These are phyloP conservation scores for Nixonia krombeini DNA, from an alignment of 1,140 invertebrate genomes.

Conservation along the genomic window DNA sequence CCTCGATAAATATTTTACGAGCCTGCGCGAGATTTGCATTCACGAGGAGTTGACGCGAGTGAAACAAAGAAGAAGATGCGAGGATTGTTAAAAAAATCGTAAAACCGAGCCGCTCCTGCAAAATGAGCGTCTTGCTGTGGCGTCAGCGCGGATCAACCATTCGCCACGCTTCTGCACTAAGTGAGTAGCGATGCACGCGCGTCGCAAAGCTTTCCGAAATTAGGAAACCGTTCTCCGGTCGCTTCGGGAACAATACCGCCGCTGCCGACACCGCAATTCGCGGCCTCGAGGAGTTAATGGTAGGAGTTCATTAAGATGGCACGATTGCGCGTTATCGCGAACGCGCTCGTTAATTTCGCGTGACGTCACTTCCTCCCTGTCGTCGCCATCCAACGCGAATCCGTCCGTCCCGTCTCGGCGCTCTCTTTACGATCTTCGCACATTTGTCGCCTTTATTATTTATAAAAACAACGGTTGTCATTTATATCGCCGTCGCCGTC, in stretches of 20 bases:
- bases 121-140: constrained; percentile 23
- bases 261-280: constrained; percentile 35
- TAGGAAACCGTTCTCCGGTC: neutral
- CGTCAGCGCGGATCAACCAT: neutral
- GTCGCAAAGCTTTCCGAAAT: neutral
- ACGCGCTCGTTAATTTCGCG: constrained; percentile 58
- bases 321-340: constrained; percentile 58
- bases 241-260: constrained; percentile 14
- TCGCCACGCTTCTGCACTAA: constrained; percentile 9
- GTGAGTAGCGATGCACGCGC: too few relatives aligned
- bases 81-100: too few relatives aligned
- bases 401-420: constrained; percentile 1
- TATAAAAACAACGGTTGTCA: too few relatives aligned
- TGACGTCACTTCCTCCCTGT: constrained; percentile 61
- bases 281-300: constrained; percentile 57
- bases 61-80: too few relatives aligned
- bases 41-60: too few relatives aligned
- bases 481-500: constrained; percentile 16
- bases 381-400: too few relatives aligned
- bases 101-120: neutral
- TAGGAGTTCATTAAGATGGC: constrained; percentile 63
- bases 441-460: constrained; percentile 26
- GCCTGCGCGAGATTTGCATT: too few relatives aligned
- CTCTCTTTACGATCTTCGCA: too few relatives aligned
- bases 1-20: too few relatives aligned